Evolutionary conservation across 2,797 vertebrate species (phyloP).

Genomic region (Leuciscus waleckii): DNA sequence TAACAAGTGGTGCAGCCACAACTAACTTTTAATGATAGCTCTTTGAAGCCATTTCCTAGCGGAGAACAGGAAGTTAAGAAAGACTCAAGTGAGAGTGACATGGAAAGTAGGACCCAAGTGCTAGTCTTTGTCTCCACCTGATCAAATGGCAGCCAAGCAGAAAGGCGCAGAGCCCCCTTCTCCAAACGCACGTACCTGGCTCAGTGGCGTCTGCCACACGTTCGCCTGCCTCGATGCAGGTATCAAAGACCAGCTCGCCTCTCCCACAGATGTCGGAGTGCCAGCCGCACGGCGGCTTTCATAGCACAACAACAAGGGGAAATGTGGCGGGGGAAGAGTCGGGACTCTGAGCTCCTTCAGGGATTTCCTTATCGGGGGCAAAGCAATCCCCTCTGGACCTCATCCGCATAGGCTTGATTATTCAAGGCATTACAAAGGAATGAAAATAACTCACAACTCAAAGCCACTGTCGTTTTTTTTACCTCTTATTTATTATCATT

Average conservation of each 20-base stretch:
- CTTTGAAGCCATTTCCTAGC: slow-evolving; percentile 50
- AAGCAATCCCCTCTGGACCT: slow-evolving; percentile 64
- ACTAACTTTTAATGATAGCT: slow-evolving; percentile 67
- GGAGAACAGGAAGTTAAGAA: slow-evolving; percentile 45
- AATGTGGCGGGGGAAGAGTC: slow-evolving; percentile 48
- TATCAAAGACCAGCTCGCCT: slow-evolving; percentile 61
- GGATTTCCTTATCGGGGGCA: slow-evolving; percentile 62
- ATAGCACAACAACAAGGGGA: slow-evolving; percentile 58
- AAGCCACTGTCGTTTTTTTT: slow-evolving; percentile 52
- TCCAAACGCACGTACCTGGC: slow-evolving; percentile 48
- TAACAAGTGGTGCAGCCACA: slow-evolving; percentile 44
- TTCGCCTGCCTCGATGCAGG: slow-evolving; percentile 52
- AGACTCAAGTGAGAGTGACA: slow-evolving; percentile 55
- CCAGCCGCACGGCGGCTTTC: slow-evolving; percentile 59
- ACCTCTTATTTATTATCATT: slow-evolving; percentile 64
- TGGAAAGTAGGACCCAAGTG: slow-evolving; percentile 60
- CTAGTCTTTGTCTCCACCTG: slow-evolving; percentile 62
- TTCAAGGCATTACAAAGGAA: slow-evolving; percentile 65
- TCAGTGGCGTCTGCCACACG: slow-evolving; percentile 48
- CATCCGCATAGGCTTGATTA: slow-evolving; percentile 58
- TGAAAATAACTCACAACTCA: slow-evolving; percentile 66
- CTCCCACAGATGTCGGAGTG: slow-evolving; percentile 53
- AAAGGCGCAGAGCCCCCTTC: slow-evolving; percentile 56
- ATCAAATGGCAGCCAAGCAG: slow-evolving; percentile 61
- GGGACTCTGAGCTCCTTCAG: slow-evolving; percentile 58